Conservation (phyloP, 2,888 invertebrate species). For the Leptinotarsa juncta region DNA sequence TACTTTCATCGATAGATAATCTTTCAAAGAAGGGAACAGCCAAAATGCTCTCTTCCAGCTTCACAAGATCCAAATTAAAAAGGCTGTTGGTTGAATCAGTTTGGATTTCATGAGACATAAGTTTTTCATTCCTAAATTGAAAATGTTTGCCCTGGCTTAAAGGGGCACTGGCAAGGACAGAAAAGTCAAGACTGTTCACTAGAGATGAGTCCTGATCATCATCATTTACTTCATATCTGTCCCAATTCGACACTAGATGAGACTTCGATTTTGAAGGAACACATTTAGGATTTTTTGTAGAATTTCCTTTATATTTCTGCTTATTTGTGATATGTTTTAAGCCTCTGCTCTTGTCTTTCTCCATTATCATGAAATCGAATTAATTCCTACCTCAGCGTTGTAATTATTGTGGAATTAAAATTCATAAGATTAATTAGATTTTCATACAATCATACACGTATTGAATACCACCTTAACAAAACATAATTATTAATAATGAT, state of each 20-base stretch:
- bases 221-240: constrained; percentile 41
- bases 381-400: not conserved
- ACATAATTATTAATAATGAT: no score
- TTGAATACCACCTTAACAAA: no score
- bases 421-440: no score
- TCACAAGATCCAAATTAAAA: constrained; percentile 43
- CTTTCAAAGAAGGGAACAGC: constrained; percentile 44
- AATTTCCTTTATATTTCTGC: constrained; percentile 47
- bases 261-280: constrained; percentile 39
- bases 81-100: constrained; percentile 28
- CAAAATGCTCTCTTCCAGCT: constrained; percentile 41
- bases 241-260: constrained; percentile 44
- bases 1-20: constrained; percentile 37
- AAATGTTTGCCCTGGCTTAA: constrained; percentile 41
- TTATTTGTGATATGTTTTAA: constrained; percentile 47
- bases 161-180: constrained; percentile 33
- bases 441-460: no score
- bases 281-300: constrained; percentile 43
- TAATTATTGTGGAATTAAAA: no score
- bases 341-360: constrained; percentile 45
- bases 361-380: constrained; percentile 22
- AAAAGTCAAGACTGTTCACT: constrained; percentile 22
- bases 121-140: constrained; percentile 42
- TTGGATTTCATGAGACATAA: constrained; percentile 34
- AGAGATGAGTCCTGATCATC: constrained; percentile 19